Evolutionary conservation across 2,797 vertebrate species (phyloP), one percentile per base, ranked within the genome.

Genomic region (Synaphobranchus kaupii): DNA sequence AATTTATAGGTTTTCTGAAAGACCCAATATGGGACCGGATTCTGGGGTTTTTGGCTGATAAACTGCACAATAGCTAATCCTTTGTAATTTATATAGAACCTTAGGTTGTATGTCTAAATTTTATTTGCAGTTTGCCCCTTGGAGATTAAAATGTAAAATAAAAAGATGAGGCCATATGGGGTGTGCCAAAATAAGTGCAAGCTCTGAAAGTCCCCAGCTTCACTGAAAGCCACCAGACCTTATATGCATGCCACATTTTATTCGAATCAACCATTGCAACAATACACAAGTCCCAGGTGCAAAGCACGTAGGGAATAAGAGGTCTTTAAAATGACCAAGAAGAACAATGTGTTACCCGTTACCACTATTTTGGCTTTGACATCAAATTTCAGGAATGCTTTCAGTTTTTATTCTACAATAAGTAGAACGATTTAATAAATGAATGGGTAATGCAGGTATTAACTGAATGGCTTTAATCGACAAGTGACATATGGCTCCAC

Each of bases 401-500:
- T 68, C n/a, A 68, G 63, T n/a, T n/a, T n/a, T 68, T 25, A 73
- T 73, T 73, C 31, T 15, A 31, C 8, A 8, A n/a, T 10, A 25
- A 5, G 15, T 63, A 2, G 5, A 31, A 31, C n/a, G 47, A 78
- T 5, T 17, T 17, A 78, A 44, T 20, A 81, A 48, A 81, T 48
- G 12, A n/a, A 81, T n/a, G 8, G 17, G 47, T 81, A 81, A 50
- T 81, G 78, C 22, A 4, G 13, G 22, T 80, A 80, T 48, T 48
- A 7, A 48, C 17, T n/a, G 34, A 78, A 44, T 78, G 73, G 39
- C 73, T 81, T 81, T 81, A 48, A 50, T 78, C n/a, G 10, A 25
- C 71, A 73, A 56, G n/a, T 76, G 66, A 63, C 4, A 25, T 28
- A 28, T 87, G 12, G 52, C 86, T 84, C 86, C 86, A 83, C 86